Evolutionary conservation across 2,888 invertebrate genomes (phyloP).

Genomic region (Deilephila porcellus): DNA sequence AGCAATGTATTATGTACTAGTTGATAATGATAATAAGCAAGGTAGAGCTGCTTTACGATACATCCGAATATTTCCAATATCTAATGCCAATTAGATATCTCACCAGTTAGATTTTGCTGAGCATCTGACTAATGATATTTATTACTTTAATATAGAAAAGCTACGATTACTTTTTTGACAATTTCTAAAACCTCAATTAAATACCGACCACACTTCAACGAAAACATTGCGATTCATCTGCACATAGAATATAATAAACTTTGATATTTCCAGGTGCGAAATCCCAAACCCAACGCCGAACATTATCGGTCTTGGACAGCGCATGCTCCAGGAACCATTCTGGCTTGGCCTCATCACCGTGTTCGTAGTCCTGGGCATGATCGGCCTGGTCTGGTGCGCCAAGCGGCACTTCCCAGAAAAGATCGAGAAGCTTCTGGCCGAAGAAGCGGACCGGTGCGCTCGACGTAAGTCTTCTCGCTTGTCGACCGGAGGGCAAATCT

Average conservation of each 20-base stretch:
- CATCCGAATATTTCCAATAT: no score
- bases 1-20: no score
- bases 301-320: slow-evolving; percentile 86
- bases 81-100: not conserved
- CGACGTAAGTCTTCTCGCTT: slow-evolving; percentile 81
- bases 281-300: slow-evolving; percentile 85
- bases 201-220: not conserved
- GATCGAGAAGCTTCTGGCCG: slow-evolving; percentile 92
- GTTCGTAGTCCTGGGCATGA: slow-evolving; percentile 90
- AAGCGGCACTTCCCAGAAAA: slow-evolving; percentile 94
- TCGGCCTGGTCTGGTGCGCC: slow-evolving; percentile 93
- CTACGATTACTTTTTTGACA: no score
- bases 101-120: not conserved
- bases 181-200: no score
- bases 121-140: no score
- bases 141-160: no score
- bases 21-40: no score
- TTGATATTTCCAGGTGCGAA: slow-evolving; percentile 86
- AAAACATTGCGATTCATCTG: not conserved
- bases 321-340: slow-evolving; percentile 94
- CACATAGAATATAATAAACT: not conserved
- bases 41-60: no score
- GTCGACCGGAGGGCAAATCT: slow-evolving; percentile 63
- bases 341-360: slow-evolving; percentile 95
- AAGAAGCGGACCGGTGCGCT: slow-evolving; percentile 90